Conservation (phyloP, 2,888 invertebrate genomes). For the Lycia hirtaria region DNA sequence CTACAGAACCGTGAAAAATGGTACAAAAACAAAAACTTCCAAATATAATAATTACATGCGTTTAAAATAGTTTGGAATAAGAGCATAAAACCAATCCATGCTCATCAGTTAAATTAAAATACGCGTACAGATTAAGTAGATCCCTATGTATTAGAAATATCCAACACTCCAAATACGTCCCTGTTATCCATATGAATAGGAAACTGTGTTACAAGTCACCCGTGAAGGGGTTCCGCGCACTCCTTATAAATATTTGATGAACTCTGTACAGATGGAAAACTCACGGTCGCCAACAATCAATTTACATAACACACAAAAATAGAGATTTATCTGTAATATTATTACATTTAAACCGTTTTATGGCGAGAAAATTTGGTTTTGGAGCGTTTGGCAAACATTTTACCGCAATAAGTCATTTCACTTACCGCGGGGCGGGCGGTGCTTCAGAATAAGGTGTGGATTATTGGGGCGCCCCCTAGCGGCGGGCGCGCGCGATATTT, state of each 20-base stretch:
- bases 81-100: too few relatives aligned
- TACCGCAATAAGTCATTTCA: constrained; percentile 63
- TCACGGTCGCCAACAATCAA: constrained; percentile 34
- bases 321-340: constrained; percentile 43
- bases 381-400: constrained; percentile 60
- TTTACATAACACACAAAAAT: constrained; percentile 40
- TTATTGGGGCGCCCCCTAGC: constrained; percentile 34
- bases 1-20: too few relatives aligned
- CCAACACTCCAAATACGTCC: background rate
- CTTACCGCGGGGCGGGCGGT: constrained; percentile 40
- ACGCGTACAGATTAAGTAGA: too few relatives aligned
- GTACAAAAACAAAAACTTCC: too few relatives aligned
- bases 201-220: constrained; percentile 27
- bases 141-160: constrained; percentile 9
- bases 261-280: constrained; percentile 35
- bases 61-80: too few relatives aligned
- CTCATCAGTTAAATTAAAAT: too few relatives aligned
- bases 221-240: constrained; percentile 23
- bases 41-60: too few relatives aligned
- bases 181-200: constrained; percentile 27
- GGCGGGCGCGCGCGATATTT: constrained; percentile 32
- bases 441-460: constrained; percentile 42
- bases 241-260: constrained; percentile 42
- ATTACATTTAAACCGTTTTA: constrained; percentile 42
- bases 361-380: constrained; percentile 54